phyloP scores from a whole-genome alignment of 2,888 invertebrate species.

The Cabera pusaria region DNA sequence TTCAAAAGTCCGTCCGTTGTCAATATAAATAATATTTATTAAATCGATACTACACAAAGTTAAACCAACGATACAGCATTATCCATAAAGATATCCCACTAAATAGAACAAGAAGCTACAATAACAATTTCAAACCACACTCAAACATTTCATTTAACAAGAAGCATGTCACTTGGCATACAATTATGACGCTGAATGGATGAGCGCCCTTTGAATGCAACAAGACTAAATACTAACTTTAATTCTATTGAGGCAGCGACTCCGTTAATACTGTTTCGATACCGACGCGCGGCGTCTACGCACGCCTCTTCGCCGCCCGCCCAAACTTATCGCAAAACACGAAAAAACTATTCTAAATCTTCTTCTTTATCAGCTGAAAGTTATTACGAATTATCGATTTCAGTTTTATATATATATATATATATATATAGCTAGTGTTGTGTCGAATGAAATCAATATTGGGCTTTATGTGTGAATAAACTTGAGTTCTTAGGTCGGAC shows the following conservation, averaged over 20 bases:
- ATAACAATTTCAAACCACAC: conserved; percentile 10
- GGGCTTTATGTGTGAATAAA: conserved; percentile 46
- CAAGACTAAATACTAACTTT: conserved; percentile 63
- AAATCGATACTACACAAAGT: too few species aligned
- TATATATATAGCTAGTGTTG: too few species aligned
- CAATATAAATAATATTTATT: too few species aligned
- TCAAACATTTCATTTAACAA: conserved; percentile 20
- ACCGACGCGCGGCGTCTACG: conserved; percentile 73
- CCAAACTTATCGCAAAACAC: conserved; percentile 38
- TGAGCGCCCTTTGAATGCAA: conserved; percentile 49
- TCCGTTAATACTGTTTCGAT: conserved; percentile 64
- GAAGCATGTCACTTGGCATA: conserved; percentile 16
- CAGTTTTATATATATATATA: too few species aligned
- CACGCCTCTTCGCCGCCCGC: conserved; percentile 77
- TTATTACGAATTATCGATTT: too few species aligned
- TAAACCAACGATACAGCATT: too few species aligned
- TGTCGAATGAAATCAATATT: too few species aligned
- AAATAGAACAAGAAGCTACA: too few species aligned
- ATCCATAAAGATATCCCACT: too few species aligned
- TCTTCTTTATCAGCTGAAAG: background rate
- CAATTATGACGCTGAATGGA: conserved; percentile 26
- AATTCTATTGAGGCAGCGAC: conserved; percentile 49
- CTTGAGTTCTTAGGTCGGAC: conserved; percentile 41
- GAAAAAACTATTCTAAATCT: conserved; percentile 16
- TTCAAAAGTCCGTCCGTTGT: too few species aligned